Evolutionary conservation across 2,113 vertebrate genomes (phyloP).

Genomic region (Myotis yumanensis): DNA sequence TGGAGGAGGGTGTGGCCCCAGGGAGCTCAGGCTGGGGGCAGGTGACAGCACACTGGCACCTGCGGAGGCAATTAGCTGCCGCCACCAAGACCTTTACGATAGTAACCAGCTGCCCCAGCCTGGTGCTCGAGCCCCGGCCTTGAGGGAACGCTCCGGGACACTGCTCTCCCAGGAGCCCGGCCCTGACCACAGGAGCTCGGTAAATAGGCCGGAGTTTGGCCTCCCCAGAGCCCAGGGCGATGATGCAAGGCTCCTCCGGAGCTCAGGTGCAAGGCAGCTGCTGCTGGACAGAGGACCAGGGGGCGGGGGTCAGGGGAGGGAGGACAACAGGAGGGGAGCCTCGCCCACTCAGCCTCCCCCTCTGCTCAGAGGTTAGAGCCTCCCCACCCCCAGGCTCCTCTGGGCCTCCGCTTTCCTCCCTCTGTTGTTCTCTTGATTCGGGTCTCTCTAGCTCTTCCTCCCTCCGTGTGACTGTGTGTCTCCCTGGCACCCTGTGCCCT

Average conservation of each 20-base stretch:
- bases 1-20: neutral
- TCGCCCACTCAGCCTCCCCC: rapidly evolving
- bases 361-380: rapidly evolving
- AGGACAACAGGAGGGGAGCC: rapidly evolving
- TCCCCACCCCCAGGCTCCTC: rapidly evolving
- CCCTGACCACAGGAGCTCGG: constrained; percentile 51
- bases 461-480: neutral
- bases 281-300: neutral
- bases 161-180: neutral
- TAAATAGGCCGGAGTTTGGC: constrained; percentile 27
- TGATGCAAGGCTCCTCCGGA: constrained; percentile 22
- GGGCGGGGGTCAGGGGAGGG: neutral
- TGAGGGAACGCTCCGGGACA: neutral
- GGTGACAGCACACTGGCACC: neutral
- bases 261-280: neutral
- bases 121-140: constrained; percentile 2
- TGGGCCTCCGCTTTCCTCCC: neutral
- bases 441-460: neutral
- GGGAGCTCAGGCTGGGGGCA: constrained; percentile 12
- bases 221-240: neutral
- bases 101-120: constrained; percentile 66
- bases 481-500: neutral
- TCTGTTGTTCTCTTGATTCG: neutral
- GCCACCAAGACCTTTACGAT: constrained; percentile 35
- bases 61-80: constrained; percentile 69